Evolutionary conservation across 2,888 invertebrate genomes (phyloP).

Genomic region (Polyommatus icarus): DNA sequence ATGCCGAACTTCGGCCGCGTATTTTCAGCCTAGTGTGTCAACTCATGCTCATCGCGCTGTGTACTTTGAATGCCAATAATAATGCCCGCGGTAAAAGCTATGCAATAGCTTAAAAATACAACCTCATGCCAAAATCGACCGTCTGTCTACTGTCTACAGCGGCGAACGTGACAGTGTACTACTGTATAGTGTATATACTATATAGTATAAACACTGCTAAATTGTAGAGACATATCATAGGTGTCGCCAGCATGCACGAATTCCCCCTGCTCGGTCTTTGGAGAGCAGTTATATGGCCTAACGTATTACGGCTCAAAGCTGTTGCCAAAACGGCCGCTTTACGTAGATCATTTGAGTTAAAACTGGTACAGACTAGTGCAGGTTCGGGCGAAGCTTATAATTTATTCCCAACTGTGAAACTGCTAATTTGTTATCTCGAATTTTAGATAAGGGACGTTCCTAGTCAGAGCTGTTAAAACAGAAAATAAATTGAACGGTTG

Average conservation of each 20-base stretch:
- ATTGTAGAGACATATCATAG: constrained; percentile 20
- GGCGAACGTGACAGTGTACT: no score
- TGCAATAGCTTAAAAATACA: no score
- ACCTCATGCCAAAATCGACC: no score
- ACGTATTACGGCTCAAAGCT: constrained; percentile 32
- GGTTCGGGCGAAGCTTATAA: neutral
- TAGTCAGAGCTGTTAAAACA: neutral
- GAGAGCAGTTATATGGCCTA: constrained; percentile 28
- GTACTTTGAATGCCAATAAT: no score
- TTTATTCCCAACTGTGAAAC: neutral
- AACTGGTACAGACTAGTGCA: constrained; percentile 14
- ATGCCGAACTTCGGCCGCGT: no score
- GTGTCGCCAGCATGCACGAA: constrained; percentile 25
- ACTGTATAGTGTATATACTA: no score
- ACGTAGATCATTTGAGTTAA: constrained; percentile 31
- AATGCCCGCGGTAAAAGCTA: no score
- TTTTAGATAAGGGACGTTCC: neutral
- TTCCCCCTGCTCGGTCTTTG: constrained; percentile 23
- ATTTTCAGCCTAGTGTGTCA: no score
- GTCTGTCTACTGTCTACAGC: no score
- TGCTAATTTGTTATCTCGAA: neutral
- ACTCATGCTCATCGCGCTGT: no score
- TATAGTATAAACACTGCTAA: constrained; percentile 15
- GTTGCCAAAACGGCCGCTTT: constrained; percentile 31
- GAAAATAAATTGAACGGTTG: neutral